A percentile compares a stretch with the other conserved stretches of the same genome.
Conservation (phyloP, 2,888 invertebrate genomes). For the Agonopterix alstromeriana region DNA sequence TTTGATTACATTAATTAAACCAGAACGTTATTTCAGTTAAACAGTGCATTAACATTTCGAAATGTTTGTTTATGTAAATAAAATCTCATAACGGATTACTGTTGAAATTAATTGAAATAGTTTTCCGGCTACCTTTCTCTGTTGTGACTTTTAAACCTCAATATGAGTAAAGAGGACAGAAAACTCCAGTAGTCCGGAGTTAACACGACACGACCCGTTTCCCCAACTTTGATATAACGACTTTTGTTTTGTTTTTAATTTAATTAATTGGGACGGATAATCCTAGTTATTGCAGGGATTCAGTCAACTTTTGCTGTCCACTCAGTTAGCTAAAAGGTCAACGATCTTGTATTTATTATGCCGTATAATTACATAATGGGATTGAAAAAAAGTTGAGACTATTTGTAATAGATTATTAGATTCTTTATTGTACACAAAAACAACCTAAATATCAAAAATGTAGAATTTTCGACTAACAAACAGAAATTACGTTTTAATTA, state of each 20-base stretch:
- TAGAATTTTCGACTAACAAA: no score
- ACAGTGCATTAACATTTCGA: no score
- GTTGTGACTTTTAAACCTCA: neutral
- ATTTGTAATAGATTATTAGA: no score
- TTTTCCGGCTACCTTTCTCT: neutral
- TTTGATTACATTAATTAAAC: no score
- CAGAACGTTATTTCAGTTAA: no score
- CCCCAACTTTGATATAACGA: conserved; percentile 51
- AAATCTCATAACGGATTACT: neutral
- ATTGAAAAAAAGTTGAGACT: no score
- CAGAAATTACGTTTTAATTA: no score
- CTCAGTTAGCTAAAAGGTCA: conserved; percentile 14
- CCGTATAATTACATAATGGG: no score
- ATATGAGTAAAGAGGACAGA: neutral
- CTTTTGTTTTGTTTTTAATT: conserved; percentile 66
- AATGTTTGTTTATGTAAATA: no score
- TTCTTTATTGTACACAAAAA: no score
- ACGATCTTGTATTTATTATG: neutral
- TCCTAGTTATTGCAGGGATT: conserved; percentile 56
- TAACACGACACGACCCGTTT: conserved; percentile 22
- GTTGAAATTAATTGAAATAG: neutral
- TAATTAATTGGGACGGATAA: conserved; percentile 65
- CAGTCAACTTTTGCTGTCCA: conserved; percentile 44
- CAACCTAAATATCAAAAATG: no score
- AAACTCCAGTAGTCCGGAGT: conserved; percentile 5